Conservation (phyloP, 1,140 invertebrate species). For the Dufourea novaeangliae region DNA sequence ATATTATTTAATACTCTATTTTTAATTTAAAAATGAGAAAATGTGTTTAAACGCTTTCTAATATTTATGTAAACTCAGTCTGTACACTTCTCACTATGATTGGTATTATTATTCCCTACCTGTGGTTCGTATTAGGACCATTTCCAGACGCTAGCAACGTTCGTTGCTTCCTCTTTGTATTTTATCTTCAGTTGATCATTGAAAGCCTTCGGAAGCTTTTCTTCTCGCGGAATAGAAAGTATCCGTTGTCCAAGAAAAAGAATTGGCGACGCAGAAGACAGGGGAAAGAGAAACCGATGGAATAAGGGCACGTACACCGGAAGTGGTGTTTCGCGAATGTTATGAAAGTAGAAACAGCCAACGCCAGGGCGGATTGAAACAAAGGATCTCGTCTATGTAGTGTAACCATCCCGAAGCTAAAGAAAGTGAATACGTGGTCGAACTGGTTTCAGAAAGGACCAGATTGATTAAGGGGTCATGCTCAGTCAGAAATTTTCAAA, state of each 20-base stretch:
- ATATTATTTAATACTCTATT: too few relatives aligned
- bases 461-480: not conserved
- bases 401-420: slow-evolving; percentile 1
- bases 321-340: slow-evolving; percentile 38
- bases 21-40: too few relatives aligned
- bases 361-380: slow-evolving; percentile 34
- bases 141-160: not conserved
- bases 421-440: slow-evolving; percentile 14
- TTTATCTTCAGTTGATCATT: slow-evolving; percentile 30
- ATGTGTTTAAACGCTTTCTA: too few relatives aligned
- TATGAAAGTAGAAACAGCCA: not conserved
- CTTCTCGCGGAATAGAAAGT: slow-evolving; percentile 25
- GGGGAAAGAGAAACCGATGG: not conserved
- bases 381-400: slow-evolving; percentile 33
- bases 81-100: too few relatives aligned
- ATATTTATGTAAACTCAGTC: too few relatives aligned
- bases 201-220: slow-evolving; percentile 14
- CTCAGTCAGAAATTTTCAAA: too few relatives aligned
- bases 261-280: not conserved
- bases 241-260: slow-evolving; percentile 3
- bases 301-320: slow-evolving; percentile 44
- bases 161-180: not conserved
- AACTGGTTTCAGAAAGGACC: slow-evolving; percentile 21
- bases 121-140: not conserved
- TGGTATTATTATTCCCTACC: not conserved